Evolutionary conservation across 2,113 vertebrate genomes (phyloP).

Genomic region (Rostratula benghalensis): DNA sequence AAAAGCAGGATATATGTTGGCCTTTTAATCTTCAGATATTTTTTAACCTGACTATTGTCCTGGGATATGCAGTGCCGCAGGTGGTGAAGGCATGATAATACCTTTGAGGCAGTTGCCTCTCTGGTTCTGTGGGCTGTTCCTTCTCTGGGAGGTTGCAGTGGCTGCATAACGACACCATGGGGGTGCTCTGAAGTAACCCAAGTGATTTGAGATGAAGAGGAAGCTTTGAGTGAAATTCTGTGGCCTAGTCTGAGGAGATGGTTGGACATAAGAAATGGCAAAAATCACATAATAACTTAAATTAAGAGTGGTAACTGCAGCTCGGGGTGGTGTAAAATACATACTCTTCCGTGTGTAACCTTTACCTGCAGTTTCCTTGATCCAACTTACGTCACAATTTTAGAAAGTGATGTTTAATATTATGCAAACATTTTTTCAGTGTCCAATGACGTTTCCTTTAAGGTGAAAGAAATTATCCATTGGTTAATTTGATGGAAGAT

Average conservation of each 20-base stretch:
- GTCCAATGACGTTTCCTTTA: not conserved
- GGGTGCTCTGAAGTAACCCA: not conserved
- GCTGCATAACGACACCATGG: not conserved
- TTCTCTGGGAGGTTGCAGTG: not conserved
- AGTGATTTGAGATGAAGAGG: not conserved
- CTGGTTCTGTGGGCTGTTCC: not conserved
- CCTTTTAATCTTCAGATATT: not conserved
- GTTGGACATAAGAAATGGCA: not conserved
- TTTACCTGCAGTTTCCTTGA: not conserved
- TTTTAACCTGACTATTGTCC: not conserved
- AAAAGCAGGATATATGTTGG: not conserved
- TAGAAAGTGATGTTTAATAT: not conserved
- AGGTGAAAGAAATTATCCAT: not conserved
- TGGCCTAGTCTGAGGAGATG: not conserved
- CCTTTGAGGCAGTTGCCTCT: not conserved
- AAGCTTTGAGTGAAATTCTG: not conserved
- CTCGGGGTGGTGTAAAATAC: not conserved
- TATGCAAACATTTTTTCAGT: not conserved
- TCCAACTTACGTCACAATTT: not conserved
- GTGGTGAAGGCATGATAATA: not conserved
- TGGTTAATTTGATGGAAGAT: not conserved
- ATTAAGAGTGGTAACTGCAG: not conserved
- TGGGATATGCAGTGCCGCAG: not conserved
- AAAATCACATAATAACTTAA: not conserved
- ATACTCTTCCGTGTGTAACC: not conserved